A percentile compares a stretch with the other conserved stretches of the same genome.
Conservation (phyloP, 2,797 vertebrate species). For the Siniperca scherzeri region DNA sequence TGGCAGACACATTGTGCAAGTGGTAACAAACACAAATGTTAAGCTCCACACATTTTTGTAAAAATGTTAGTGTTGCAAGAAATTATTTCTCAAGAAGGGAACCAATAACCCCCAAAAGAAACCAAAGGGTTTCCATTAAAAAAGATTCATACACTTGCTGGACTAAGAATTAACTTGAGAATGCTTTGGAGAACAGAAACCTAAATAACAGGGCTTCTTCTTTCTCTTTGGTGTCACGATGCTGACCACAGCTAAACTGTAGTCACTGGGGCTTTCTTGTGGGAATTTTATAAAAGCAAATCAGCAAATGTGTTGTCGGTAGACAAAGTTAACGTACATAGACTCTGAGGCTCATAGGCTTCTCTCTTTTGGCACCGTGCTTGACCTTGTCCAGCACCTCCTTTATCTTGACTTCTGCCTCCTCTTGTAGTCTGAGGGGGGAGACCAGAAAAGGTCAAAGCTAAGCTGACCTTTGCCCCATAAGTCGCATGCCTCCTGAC, state of each 20-base stretch:
- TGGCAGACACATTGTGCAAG: slow-evolving; percentile 25
- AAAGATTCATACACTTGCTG: not conserved
- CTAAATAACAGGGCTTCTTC: slow-evolving; percentile 25
- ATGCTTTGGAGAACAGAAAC: slow-evolving; percentile 66
- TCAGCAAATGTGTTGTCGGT: not conserved
- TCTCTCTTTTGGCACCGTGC: not conserved
- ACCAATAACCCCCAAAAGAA: slow-evolving; percentile 15
- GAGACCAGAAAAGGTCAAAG: slow-evolving; percentile 23
- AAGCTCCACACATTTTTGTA: not conserved
- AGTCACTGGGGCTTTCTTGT: slow-evolving; percentile 18
- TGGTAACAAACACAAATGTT: slow-evolving; percentile 35
- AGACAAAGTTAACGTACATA: not conserved
- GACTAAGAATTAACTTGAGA: not conserved
- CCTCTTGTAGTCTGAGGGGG: not conserved
- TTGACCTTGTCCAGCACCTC: not conserved
- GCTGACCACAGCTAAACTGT: not conserved
- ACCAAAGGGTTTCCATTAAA: slow-evolving; percentile 2
- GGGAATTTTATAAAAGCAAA: slow-evolving; percentile 36
- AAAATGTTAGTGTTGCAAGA: slow-evolving; percentile 29
- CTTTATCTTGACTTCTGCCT: slow-evolving; percentile 21
- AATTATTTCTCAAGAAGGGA: slow-evolving; percentile 23
- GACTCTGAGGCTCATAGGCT: not conserved
- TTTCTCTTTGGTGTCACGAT: slow-evolving; percentile 22
- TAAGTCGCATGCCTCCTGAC: not conserved
- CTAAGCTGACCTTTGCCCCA: slow-evolving; percentile 27